Percentiles rank a stretch among this genome's conserved stretches.
These are phyloP conservation scores for Polia nebulosa DNA, from an alignment of 2,888 invertebrate genomes.

Conservation along the genomic window DNA sequence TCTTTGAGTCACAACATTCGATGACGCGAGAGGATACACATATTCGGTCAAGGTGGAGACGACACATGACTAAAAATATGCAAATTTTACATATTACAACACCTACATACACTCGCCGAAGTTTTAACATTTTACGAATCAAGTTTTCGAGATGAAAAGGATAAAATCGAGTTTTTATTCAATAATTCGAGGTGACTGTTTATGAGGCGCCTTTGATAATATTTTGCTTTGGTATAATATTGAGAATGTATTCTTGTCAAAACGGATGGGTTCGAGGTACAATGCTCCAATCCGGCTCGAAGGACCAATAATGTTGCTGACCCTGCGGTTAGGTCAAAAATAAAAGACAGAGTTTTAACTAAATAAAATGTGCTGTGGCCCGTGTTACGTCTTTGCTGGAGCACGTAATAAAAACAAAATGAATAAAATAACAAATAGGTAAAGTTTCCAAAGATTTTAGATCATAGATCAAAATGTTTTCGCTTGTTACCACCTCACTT, in stretches of 20 bases:
- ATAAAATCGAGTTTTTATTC: conserved; percentile 42
- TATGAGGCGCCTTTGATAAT: not conserved
- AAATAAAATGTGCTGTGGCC: too few relatives aligned
- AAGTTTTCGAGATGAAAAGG: conserved; percentile 28
- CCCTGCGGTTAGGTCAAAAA: not conserved
- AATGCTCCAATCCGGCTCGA: conserved; percentile 21
- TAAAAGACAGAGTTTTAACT: not conserved
- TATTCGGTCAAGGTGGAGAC: conserved; percentile 85
- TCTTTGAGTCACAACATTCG: conserved; percentile 72
- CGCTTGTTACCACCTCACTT: too few relatives aligned
- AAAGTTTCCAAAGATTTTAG: too few relatives aligned
- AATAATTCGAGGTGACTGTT: conserved; percentile 29
- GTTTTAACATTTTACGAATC: conserved; percentile 32
- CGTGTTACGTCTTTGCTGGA: too few relatives aligned
- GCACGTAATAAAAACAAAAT: too few relatives aligned
- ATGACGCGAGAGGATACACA: conserved; percentile 82
- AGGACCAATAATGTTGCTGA: conserved; percentile 11
- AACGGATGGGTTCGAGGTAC: not conserved
- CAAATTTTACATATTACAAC: conserved; percentile 43
- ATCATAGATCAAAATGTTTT: too few relatives aligned
- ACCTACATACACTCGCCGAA: conserved; percentile 44
- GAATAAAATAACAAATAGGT: too few relatives aligned
- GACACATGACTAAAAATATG: conserved; percentile 63
- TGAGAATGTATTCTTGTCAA: not conserved
- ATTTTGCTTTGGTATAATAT: conserved; percentile 13